These are phyloP conservation scores for Drosophila merina DNA, from an alignment of 2,888 invertebrate genomes.

Conservation along the genomic window DNA sequence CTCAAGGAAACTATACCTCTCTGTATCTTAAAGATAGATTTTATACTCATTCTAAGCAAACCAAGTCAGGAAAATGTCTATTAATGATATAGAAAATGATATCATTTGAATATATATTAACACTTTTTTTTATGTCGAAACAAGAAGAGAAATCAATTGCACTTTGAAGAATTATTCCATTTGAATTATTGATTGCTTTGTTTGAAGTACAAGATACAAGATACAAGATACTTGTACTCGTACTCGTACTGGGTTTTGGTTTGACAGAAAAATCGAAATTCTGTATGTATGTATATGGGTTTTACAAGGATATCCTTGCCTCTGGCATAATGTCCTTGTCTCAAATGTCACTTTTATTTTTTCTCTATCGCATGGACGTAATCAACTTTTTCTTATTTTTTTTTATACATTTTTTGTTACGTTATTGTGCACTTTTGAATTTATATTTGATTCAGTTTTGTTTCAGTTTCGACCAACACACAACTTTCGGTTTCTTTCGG, in stretches of 20 bases:
- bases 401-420: constrained; percentile 7
- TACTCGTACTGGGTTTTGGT: constrained; percentile 6
- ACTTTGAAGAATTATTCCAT: background rate
- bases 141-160: background rate
- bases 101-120: background rate
- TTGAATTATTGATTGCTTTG: constrained; percentile 4
- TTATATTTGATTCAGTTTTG: background rate
- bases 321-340: constrained; percentile 47
- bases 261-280: constrained; percentile 65
- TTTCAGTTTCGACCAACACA: constrained; percentile 49
- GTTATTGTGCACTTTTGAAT: constrained; percentile 6
- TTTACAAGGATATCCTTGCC: constrained; percentile 71
- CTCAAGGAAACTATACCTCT: background rate
- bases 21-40: background rate
- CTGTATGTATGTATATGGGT: constrained; percentile 69
- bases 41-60: background rate
- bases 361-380: constrained; percentile 25
- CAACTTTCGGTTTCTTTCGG: constrained; percentile 30
- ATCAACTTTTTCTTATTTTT: constrained; percentile 21
- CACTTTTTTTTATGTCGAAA: background rate
- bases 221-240: too few relatives aligned
- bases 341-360: constrained; percentile 30
- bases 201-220: too few relatives aligned
- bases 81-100: background rate
- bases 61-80: background rate